Percentiles rank a stretch among this genome's conserved stretches.
Conservation (phyloP, 64 coral and sea anemone genomes). For the Stichodactyla mertensii region DNA sequence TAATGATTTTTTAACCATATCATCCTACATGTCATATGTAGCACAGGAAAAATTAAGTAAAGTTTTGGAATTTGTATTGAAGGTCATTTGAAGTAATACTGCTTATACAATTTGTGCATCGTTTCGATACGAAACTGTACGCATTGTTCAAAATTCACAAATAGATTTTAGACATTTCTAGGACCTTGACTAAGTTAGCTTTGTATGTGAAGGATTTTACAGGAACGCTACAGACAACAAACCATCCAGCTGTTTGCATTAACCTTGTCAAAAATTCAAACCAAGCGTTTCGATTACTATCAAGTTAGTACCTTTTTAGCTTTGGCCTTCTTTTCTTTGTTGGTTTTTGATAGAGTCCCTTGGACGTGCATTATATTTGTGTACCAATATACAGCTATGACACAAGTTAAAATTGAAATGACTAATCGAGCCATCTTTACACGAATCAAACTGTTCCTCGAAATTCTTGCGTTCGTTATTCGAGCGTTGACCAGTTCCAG, state of each 20-base stretch:
- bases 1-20: too few species aligned
- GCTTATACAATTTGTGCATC: neutral
- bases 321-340: conserved; percentile 15
- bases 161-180: too few species aligned
- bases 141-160: too few species aligned
- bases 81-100: neutral
- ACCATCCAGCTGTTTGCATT: neutral
- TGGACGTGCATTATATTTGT: neutral
- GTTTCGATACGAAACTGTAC: too few species aligned
- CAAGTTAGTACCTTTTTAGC: neutral
- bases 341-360: conserved; percentile 20
- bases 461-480: neutral
- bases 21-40: too few species aligned
- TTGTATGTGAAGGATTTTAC: neutral
- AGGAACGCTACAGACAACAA: neutral
- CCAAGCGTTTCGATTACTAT: neutral
- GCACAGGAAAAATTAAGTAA: too few species aligned
- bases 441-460: neutral
- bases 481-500: neutral
- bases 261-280: neutral
- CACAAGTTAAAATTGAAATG: neutral
- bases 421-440: neutral
- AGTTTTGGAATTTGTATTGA: neutral
- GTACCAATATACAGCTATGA: neutral
- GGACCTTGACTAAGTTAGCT: neutral